A percentile compares a stretch with the other conserved stretches of the same genome.
phyloP scores from a whole-genome alignment of 2,113 vertebrate genomes.

The Drymodes brunneopygia region DNA sequence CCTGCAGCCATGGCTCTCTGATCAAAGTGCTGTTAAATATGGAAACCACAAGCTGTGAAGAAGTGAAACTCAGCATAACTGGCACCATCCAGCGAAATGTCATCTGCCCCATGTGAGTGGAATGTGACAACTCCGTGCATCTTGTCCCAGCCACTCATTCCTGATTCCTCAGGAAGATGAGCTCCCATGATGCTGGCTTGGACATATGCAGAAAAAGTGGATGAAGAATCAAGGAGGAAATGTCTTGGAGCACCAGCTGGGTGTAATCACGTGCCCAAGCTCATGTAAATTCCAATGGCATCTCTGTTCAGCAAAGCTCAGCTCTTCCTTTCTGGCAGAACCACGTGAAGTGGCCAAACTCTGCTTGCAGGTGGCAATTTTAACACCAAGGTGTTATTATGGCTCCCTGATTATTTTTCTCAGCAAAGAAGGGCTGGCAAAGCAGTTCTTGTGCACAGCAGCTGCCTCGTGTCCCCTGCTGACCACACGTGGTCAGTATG shows the following conservation, averaged over 20 bases:
- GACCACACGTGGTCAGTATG: not conserved
- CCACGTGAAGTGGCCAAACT: not conserved
- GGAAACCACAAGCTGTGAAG: constrained; percentile 24
- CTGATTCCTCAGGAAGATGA: not conserved
- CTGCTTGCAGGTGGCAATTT: not conserved
- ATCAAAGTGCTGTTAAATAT: not conserved
- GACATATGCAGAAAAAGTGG: not conserved
- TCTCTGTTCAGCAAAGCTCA: not conserved
- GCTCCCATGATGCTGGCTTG: not conserved
- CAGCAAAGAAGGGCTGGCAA: not conserved
- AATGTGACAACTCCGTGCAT: not conserved
- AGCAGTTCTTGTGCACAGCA: not conserved
- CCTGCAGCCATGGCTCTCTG: not conserved
- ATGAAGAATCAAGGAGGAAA: not conserved
- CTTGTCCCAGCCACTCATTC: not conserved
- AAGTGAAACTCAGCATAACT: not conserved
- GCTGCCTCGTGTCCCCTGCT: not conserved
- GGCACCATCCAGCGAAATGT: not conserved
- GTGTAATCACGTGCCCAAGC: not conserved
- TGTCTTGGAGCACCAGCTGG: not conserved
- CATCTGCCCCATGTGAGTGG: not conserved
- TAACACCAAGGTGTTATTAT: not conserved
- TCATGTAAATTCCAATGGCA: not conserved
- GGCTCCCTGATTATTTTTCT: not conserved
- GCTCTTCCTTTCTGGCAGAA: not conserved